Conservation (phyloP, 2,797 vertebrate species). For the Coluber constrictor region DNA sequence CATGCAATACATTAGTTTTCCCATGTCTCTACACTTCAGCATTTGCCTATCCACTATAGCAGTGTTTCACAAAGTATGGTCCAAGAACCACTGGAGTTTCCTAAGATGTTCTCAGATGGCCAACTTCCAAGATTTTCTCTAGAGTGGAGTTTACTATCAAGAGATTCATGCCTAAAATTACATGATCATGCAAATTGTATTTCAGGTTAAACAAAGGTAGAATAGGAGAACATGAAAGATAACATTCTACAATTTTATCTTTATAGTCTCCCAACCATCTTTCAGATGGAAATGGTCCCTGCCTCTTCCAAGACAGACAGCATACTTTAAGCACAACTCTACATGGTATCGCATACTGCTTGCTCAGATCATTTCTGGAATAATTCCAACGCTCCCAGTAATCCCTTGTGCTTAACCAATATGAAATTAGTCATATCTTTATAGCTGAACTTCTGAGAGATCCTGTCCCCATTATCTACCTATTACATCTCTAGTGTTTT, state of each 20-base stretch:
- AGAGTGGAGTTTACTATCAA: background rate
- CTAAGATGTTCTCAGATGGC: background rate
- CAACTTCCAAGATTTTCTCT: background rate
- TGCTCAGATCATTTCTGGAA: background rate
- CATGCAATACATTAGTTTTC: background rate
- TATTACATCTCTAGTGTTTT: slow-evolving; percentile 24
- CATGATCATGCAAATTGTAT: background rate
- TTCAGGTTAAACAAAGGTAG: background rate
- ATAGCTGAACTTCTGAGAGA: background rate
- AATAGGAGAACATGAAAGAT: background rate
- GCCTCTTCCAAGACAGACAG: background rate
- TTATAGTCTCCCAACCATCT: background rate
- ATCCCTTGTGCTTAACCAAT: background rate
- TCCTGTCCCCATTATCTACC: background rate
- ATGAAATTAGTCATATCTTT: background rate
- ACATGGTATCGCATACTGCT: background rate
- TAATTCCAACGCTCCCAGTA: background rate
- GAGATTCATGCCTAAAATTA: background rate
- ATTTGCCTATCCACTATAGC: background rate
- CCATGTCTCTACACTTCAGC: background rate
- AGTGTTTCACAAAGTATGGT: background rate
- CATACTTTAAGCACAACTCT: background rate
- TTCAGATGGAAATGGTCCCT: background rate
- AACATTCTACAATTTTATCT: background rate
- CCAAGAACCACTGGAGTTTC: background rate